Evolutionary conservation across 2,888 invertebrate genomes (phyloP).

Genomic region (Lysandra coridon): DNA sequence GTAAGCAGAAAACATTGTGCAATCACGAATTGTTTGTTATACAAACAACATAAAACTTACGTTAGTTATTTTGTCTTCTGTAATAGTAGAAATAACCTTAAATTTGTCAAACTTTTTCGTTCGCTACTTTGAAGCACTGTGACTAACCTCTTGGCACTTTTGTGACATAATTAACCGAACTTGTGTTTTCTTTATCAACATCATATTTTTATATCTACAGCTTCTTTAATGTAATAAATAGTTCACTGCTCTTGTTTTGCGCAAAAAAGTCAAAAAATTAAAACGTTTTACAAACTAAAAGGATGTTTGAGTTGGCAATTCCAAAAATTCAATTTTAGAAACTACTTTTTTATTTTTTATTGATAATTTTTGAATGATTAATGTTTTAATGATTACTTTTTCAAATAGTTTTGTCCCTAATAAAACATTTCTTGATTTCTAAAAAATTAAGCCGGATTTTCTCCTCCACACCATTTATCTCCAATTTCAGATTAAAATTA

Average conservation of each 20-base stretch:
- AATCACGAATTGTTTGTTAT: background rate
- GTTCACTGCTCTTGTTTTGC: background rate
- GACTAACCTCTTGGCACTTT: background rate
- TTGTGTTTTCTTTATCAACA: background rate
- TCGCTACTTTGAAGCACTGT: too few relatives aligned
- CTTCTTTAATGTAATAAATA: background rate
- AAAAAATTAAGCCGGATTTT: background rate
- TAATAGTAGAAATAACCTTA: background rate
- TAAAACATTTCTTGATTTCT: background rate
- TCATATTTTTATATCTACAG: too few relatives aligned
- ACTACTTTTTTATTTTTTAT: background rate
- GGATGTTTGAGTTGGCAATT: background rate
- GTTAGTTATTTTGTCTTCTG: background rate
- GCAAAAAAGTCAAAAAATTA: background rate
- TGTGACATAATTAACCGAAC: background rate
- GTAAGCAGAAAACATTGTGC: slow-evolving; percentile 8
- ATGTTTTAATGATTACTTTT: background rate
- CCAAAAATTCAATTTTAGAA: background rate
- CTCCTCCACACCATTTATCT: background rate
- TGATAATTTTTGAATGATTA: background rate
- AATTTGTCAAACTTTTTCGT: background rate
- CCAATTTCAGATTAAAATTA: background rate
- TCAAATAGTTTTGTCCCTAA: background rate
- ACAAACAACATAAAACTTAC: background rate
- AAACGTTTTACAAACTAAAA: background rate